These are phyloP conservation scores for Ephestia elutella DNA, from an alignment of 1,140 invertebrate species.

Conservation along the genomic window DNA sequence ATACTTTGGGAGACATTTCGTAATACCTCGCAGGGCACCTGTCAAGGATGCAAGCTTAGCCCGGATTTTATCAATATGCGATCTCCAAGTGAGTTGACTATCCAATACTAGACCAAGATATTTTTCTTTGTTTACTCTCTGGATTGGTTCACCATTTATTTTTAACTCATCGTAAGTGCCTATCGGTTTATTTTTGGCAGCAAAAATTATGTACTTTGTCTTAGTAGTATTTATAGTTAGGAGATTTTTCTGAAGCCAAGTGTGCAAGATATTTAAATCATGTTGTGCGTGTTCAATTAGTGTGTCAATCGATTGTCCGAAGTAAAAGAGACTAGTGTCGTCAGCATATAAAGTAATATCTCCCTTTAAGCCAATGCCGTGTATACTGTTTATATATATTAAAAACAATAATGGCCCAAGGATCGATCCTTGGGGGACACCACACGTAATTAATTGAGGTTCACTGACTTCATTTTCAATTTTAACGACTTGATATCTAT, in stretches of 20 bases:
- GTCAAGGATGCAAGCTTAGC: background rate
- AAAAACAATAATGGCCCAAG: background rate
- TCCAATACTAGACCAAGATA: constrained; percentile 8
- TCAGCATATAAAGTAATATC: constrained; percentile 2
- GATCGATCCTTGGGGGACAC: constrained; percentile 2
- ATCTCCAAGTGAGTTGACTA: constrained; percentile 3
- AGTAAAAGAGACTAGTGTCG: background rate
- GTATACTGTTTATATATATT: constrained; percentile 9
- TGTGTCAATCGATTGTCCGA: background rate
- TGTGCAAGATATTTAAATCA: constrained; percentile 1
- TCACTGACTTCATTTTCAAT: background rate
- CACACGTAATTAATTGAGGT: background rate
- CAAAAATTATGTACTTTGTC: constrained; percentile 16
- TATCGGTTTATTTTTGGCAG: constrained; percentile 14
- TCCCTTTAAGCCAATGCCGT: background rate
- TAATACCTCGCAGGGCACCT: background rate
- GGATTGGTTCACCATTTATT: background rate
- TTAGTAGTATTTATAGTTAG: constrained; percentile 7
- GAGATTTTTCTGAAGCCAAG: constrained; percentile 1
- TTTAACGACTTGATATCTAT: constrained; percentile 5
- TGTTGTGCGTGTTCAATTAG: background rate
- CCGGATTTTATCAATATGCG: constrained; percentile 1
- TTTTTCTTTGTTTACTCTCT: background rate
- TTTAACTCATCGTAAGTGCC: background rate
- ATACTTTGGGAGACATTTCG: background rate